These are phyloP conservation scores for Malachius bipustulatus DNA, from an alignment of 2,888 invertebrate genomes.

Conservation along the genomic window DNA sequence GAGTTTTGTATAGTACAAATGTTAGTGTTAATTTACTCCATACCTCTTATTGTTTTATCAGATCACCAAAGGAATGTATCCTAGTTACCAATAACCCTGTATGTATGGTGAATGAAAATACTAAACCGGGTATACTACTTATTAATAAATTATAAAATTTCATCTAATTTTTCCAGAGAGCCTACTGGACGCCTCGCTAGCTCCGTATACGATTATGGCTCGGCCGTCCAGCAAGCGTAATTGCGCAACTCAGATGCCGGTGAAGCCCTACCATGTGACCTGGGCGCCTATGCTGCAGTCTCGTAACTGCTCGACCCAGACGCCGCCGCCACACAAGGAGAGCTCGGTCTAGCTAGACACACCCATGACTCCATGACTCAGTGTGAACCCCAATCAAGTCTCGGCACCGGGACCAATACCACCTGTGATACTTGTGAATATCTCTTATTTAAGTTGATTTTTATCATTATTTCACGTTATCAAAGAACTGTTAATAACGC, in stretches of 20 bases:
- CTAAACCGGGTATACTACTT: no score
- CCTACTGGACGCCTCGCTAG: slow-evolving; percentile 27
- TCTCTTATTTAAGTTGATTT: slow-evolving; percentile 35
- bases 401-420: slow-evolving; percentile 39
- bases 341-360: slow-evolving; percentile 34
- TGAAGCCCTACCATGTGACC: slow-evolving; percentile 38
- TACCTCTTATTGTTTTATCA: no score
- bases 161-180: slow-evolving; percentile 26
- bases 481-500: slow-evolving; percentile 30
- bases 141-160: background rate
- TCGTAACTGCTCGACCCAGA: slow-evolving; percentile 36
- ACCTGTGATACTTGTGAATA: slow-evolving; percentile 41
- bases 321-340: slow-evolving; percentile 37
- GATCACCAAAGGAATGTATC: no score
- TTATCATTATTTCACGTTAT: slow-evolving; percentile 25
- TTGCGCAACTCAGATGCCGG: slow-evolving; percentile 37
- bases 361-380: slow-evolving; percentile 14
- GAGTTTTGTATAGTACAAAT: no score
- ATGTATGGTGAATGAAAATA: no score
- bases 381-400: slow-evolving; percentile 34
- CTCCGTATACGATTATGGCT: slow-evolving; percentile 35
- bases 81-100: no score
- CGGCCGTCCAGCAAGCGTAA: slow-evolving; percentile 35
- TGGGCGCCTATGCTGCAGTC: slow-evolving; percentile 38
- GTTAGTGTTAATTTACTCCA: no score